These are phyloP conservation scores for Chiropotes sagulatus DNA, from an alignment of 2,797 vertebrate genomes.

Conservation along the genomic window DNA sequence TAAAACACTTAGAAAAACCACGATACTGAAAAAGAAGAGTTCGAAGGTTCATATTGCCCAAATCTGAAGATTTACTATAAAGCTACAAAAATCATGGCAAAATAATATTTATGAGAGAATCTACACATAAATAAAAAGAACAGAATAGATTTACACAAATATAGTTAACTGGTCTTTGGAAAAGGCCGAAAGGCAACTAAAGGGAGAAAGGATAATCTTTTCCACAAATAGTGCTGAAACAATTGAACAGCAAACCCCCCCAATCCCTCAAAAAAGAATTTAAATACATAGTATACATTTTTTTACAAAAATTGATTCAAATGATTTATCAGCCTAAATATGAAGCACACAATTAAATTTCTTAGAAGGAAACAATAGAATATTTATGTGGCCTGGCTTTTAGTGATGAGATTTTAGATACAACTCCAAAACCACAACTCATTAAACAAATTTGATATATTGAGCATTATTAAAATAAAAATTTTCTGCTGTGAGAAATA, in stretches of 20 bases:
- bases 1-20: background rate
- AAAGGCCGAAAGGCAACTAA: background rate
- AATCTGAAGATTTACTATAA: background rate
- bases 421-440: background rate
- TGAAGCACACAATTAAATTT: background rate
- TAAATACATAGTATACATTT: background rate
- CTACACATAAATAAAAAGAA: background rate
- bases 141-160: background rate
- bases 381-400: background rate
- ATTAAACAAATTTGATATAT: background rate
- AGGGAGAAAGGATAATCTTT: background rate
- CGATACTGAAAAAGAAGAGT: background rate
- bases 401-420: background rate
- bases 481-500: background rate
- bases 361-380: background rate
- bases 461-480: background rate
- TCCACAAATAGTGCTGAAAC: background rate
- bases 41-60: background rate
- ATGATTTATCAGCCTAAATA: background rate
- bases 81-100: background rate
- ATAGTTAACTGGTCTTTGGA: background rate
- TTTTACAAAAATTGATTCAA: background rate
- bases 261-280: background rate
- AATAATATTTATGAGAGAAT: background rate
- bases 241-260: background rate